Conservation (phyloP, 2,888 invertebrate species). For the Dione vanillae region DNA sequence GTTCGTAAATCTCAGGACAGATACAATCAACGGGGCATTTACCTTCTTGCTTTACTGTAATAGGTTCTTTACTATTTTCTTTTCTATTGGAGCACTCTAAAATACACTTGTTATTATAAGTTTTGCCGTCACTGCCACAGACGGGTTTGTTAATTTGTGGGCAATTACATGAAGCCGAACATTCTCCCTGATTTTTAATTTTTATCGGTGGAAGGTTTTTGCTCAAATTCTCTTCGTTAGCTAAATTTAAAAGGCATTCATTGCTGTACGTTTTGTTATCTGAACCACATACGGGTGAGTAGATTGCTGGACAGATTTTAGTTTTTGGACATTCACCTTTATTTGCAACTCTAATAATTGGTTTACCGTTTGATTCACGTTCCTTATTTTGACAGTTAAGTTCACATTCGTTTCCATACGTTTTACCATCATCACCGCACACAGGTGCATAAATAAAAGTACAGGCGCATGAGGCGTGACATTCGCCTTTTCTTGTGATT, state of each 20-base stretch:
- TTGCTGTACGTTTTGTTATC: conserved; percentile 44
- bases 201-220: conserved; percentile 23
- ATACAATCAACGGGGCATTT: conserved; percentile 38
- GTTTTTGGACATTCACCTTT: conserved; percentile 31
- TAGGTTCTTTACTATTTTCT: not conserved
- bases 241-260: conserved; percentile 47
- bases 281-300: conserved; percentile 46
- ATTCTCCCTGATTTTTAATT: conserved; percentile 35
- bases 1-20: conserved; percentile 32
- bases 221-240: conserved; percentile 37
- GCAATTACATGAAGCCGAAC: conserved; percentile 30
- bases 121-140: conserved; percentile 43
- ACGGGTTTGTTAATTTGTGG: conserved; percentile 32
- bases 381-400: conserved; percentile 42
- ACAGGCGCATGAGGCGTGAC: conserved; percentile 41
- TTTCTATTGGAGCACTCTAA: conserved; percentile 46
- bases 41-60: conserved; percentile 16
- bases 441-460: conserved; percentile 36
- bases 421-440: conserved; percentile 47
- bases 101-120: conserved; percentile 48
- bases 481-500: conserved; percentile 49
- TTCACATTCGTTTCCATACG: conserved; percentile 45
- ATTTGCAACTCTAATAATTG: conserved; percentile 3
- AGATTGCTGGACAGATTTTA: conserved; percentile 35
- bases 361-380: conserved; percentile 30